phyloP scores from a whole-genome alignment of 2,113 vertebrate genomes.

The Hemiprocne comata region DNA sequence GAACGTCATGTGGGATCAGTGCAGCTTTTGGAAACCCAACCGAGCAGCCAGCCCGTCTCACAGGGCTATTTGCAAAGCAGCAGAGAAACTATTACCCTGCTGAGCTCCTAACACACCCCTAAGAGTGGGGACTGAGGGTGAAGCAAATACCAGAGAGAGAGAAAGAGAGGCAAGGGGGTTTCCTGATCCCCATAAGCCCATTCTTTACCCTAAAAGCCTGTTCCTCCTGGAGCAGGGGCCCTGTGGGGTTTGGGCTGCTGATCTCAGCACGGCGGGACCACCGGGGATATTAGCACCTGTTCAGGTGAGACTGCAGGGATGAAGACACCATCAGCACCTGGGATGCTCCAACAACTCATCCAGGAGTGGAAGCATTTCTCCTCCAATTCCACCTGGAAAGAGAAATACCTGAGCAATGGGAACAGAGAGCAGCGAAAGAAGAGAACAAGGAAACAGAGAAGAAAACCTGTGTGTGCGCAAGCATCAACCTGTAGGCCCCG shows the following conservation, averaged over 20 bases:
- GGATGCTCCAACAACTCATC: background rate
- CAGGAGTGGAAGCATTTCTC: background rate
- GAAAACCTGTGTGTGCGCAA: accelerated
- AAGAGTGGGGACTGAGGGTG: accelerated
- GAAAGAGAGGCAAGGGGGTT: background rate
- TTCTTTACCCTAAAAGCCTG: background rate
- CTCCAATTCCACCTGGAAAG: background rate
- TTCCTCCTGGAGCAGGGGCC: background rate
- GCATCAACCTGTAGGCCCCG: background rate
- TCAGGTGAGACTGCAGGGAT: background rate
- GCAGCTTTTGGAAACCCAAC: background rate
- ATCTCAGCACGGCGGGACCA: background rate
- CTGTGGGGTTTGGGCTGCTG: background rate
- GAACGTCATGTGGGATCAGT: accelerated
- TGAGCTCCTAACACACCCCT: background rate
- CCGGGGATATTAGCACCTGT: background rate
- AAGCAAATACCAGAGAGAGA: background rate
- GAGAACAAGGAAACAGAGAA: background rate
- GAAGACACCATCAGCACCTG: background rate
- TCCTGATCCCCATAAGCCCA: background rate
- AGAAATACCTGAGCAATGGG: background rate
- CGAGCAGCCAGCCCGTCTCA: background rate
- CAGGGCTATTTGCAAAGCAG: background rate
- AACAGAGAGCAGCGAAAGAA: background rate
- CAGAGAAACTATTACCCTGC: background rate